Percentiles rank a stretch among this genome's conserved stretches.
Conservation (phyloP, 2,888 invertebrate genomes). For the Aethes cnicana region DNA sequence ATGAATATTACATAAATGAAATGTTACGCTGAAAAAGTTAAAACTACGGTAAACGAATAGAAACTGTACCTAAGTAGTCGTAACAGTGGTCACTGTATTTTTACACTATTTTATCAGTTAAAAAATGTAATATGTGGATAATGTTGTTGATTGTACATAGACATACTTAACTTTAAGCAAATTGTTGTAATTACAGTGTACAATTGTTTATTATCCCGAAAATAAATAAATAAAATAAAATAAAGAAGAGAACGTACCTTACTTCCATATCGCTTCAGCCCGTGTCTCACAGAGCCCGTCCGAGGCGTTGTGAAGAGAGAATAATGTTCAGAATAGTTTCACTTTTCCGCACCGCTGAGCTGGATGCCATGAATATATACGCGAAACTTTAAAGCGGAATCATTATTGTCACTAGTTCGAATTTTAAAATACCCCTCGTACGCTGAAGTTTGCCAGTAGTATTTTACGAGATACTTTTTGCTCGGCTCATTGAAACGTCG, state of each 20-base stretch:
- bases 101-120: too few species aligned
- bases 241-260: neutral
- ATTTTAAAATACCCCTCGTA: constrained; percentile 23
- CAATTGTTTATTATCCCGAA: too few species aligned
- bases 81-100: too few species aligned
- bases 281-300: constrained; percentile 37
- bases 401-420: constrained; percentile 46
- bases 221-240: too few species aligned
- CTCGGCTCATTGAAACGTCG: constrained; percentile 2
- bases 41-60: too few species aligned
- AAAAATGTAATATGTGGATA: too few species aligned
- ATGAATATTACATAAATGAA: too few species aligned
- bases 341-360: constrained; percentile 75
- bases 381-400: constrained; percentile 69
- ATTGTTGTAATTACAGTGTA: too few species aligned
- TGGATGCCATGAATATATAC: constrained; percentile 66
- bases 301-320: constrained; percentile 42
- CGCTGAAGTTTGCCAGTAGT: constrained; percentile 12
- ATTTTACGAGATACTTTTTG: constrained; percentile 21
- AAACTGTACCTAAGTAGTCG: too few species aligned
- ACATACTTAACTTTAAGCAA: too few species aligned
- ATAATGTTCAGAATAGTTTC: constrained; percentile 67
- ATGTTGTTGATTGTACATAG: too few species aligned
- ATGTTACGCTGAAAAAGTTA: too few species aligned
- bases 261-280: constrained; percentile 30